These are phyloP conservation scores for Atta cephalotes DNA, from an alignment of 1,140 invertebrate species.

Conservation along the genomic window DNA sequence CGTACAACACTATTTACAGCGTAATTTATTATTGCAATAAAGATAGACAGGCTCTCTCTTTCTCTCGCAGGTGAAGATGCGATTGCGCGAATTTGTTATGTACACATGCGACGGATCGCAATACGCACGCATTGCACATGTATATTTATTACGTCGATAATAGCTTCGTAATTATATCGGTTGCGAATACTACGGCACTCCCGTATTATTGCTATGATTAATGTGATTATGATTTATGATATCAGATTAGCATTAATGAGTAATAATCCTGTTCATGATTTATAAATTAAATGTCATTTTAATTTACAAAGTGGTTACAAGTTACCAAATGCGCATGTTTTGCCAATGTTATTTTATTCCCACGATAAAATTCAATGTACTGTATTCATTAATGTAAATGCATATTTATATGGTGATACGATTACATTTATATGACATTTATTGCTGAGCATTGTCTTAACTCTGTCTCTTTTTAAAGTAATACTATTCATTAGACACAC, in stretches of 20 bases:
- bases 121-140: background rate
- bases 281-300: slow-evolving; percentile 21
- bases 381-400: slow-evolving; percentile 42
- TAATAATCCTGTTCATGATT: slow-evolving; percentile 26
- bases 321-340: background rate
- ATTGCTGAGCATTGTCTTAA: background rate
- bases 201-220: slow-evolving; percentile 70
- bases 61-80: background rate
- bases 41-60: background rate
- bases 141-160: slow-evolving; percentile 69
- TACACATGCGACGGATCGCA: slow-evolving; percentile 47
- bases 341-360: background rate
- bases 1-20: background rate
- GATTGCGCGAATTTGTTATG: slow-evolving; percentile 60
- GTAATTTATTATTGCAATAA: background rate
- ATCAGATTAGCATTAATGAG: slow-evolving; percentile 33
- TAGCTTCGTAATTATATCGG: slow-evolving; percentile 41
- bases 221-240: slow-evolving; percentile 73
- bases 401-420: slow-evolving; percentile 21
- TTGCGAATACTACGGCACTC: background rate
- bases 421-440: slow-evolving; percentile 1
- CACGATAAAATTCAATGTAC: slow-evolving; percentile 4
- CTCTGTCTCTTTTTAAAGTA: background rate
- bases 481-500: background rate
- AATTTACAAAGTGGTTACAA: slow-evolving; percentile 30